Evolutionary conservation across 1,140 invertebrate genomes (phyloP).

Genomic region (Bombus haemorrhoidalis): DNA sequence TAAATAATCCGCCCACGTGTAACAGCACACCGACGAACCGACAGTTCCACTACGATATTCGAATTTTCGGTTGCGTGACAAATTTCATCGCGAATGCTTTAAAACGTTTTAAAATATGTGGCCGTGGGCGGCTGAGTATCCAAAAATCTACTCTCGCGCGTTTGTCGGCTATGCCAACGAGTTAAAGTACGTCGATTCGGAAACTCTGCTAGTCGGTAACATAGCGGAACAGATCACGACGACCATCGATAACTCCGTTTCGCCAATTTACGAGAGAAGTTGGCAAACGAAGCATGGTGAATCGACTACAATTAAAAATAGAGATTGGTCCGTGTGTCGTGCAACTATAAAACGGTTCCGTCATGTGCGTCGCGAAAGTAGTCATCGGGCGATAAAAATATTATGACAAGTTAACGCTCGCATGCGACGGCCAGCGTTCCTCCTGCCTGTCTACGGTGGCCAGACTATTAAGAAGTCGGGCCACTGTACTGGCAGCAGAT

Average conservation of each 20-base stretch:
- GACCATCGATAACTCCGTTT: too few species aligned
- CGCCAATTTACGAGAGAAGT: too few species aligned
- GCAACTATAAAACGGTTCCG: not conserved
- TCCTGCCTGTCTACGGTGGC: not conserved
- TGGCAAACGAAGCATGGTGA: too few species aligned
- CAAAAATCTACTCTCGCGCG: too few species aligned
- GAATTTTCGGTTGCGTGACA: not conserved
- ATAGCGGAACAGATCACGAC: too few species aligned
- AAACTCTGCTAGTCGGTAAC: too few species aligned
- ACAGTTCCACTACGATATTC: constrained; percentile 23
- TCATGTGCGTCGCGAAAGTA: not conserved
- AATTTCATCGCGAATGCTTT: too few species aligned
- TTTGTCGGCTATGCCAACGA: too few species aligned
- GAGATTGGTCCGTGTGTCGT: not conserved
- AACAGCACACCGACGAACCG: constrained; percentile 64
- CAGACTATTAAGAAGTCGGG: constrained; percentile 59
- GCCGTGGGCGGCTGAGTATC: too few species aligned
- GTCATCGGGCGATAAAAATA: constrained; percentile 64
- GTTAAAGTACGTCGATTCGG: too few species aligned
- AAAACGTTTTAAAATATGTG: too few species aligned
- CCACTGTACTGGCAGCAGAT: constrained; percentile 39
- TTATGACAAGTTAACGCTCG: constrained; percentile 64
- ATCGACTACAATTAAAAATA: not conserved
- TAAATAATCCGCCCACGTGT: constrained; percentile 72
- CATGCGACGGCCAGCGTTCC: constrained; percentile 4